Base-by-base conservation (phyloP, 2,888 invertebrate genomes). In the Sesamia inferens region DNA sequence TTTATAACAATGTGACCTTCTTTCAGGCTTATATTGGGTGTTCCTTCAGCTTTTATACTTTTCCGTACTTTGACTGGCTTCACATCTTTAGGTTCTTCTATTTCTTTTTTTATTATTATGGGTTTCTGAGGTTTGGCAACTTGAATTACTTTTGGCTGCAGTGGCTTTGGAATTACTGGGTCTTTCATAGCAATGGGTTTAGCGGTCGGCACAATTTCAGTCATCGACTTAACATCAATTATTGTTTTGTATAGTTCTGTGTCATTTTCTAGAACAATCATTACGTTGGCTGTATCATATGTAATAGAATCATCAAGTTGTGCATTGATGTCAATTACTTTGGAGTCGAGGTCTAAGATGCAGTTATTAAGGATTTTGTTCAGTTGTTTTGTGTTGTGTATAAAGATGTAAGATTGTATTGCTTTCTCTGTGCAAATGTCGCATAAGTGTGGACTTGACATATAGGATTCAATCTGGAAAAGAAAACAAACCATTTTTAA, bases 251-350 rank as follows among this genome's bases (percentile, higher is more conserved):
- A 84, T 6, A 89, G 79, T 58, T 90, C 87, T 5, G 74, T 80
- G 55, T 91, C 88, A 80, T 88, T 87, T 79, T 92, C 93, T n/a
- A 93, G 76, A 0, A 93, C 88, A 24, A 93, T 91, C 84, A 92
- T 88, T 19, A 93, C 87, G 39, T 93, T 92, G 0, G 92, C 85
- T 71, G 89, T 87, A 0, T 87, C 81, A 44, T 85, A 89, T 4
- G 83, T 68, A 0, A 48, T 7, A 0, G 72, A 59, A 4, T 82
- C 69, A n/a, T 86, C 75, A 2, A 92, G 71, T 67, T 91, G 90
- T 22, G 88, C 76, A 1, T 82, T 78, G 2, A 92, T 75, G 54
- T 92, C 90, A 5, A 86, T 75, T 1, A 90, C 88, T 88, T 92
- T 93, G 3, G 89, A 90, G n/a, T 90, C 79, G 0, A 93, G 79